Percentiles rank a stretch among this genome's conserved stretches.
These are phyloP conservation scores for Stenoptilia bipunctidactyla DNA, from an alignment of 2,888 invertebrate species.

Conservation along the genomic window DNA sequence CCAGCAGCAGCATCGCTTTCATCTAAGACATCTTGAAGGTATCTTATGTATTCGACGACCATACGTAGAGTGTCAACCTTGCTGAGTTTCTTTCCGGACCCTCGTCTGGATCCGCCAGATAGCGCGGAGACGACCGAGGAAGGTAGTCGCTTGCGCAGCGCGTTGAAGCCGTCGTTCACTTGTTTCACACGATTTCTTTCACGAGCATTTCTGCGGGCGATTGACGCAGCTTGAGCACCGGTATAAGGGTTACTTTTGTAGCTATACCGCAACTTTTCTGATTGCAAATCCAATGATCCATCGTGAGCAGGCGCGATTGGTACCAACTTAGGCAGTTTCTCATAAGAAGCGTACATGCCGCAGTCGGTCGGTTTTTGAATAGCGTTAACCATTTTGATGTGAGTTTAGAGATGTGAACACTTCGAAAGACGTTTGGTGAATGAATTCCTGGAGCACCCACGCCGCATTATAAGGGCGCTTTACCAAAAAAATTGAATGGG, in stretches of 20 bases:
- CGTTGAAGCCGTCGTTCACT: conserved; percentile 93
- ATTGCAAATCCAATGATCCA: conserved; percentile 31
- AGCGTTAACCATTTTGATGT: conserved; percentile 33
- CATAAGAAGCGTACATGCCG: conserved; percentile 16
- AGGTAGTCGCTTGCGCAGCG: conserved; percentile 87
- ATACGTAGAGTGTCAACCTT: conserved; percentile 92
- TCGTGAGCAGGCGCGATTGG: conserved; percentile 69
- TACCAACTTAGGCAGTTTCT: conserved; percentile 39
- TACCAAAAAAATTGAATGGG: conserved; percentile 51
- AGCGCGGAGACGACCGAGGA: conserved; percentile 80
- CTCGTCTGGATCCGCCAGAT: conserved; percentile 75
- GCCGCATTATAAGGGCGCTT: conserved; percentile 47
- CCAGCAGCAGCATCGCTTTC: conserved; percentile 73
- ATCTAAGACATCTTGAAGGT: conserved; percentile 81
- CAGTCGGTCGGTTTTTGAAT: conserved; percentile 22
- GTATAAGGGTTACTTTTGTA: conserved; percentile 67
- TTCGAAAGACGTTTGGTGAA: conserved; percentile 40
- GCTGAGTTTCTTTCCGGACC: conserved; percentile 86
- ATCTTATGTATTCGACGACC: conserved; percentile 91
- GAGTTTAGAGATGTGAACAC: conserved; percentile 29
- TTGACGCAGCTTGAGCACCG: conserved; percentile 83
- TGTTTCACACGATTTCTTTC: conserved; percentile 96
- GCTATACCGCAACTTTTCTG: conserved; percentile 76
- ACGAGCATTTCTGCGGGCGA: conserved; percentile 92
- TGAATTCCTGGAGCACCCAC: conserved; percentile 36